A percentile compares a stretch with the other conserved stretches of the same genome.
Conservation (phyloP, 2,113 vertebrate species). For the Callopanchax toddi region DNA sequence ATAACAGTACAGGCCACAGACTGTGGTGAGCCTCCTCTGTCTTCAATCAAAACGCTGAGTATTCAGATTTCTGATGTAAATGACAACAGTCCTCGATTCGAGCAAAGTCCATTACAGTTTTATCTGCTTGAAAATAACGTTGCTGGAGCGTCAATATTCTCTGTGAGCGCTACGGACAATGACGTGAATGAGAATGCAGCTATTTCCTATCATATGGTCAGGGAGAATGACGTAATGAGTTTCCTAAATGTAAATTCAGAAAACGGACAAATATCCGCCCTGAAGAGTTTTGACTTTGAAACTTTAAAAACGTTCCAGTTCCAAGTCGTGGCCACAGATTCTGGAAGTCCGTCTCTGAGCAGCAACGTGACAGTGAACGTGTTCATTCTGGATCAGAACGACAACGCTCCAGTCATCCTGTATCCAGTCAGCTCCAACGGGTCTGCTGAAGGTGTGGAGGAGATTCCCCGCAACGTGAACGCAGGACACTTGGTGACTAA, state of each 20-base stretch:
- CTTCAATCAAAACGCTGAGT: slow-evolving; percentile 52
- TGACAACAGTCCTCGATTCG: slow-evolving; percentile 72
- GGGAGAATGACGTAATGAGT: slow-evolving; percentile 30
- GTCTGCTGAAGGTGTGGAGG: slow-evolving; percentile 60
- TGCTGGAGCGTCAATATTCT: slow-evolving; percentile 56
- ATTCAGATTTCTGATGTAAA: slow-evolving; percentile 75
- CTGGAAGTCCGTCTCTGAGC: slow-evolving; percentile 56
- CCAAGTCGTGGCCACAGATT: slow-evolving; percentile 45
- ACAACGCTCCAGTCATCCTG: slow-evolving; percentile 67
- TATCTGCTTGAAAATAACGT: slow-evolving; percentile 73
- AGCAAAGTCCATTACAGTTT: slow-evolving; percentile 39
- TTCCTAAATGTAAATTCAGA: slow-evolving; percentile 70
- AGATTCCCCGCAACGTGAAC: slow-evolving; percentile 62
- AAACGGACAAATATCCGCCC: slow-evolving; percentile 48
- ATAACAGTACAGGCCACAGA: slow-evolving; percentile 71
- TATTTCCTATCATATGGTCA: slow-evolving; percentile 57
- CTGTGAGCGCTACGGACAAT: slow-evolving; percentile 61
- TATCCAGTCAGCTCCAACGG: slow-evolving; percentile 68
- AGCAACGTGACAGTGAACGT: slow-evolving; percentile 50
- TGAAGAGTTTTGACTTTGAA: slow-evolving; percentile 78
- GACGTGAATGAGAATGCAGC: slow-evolving; percentile 66
- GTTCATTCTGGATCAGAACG: slow-evolving; percentile 63
- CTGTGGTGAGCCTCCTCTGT: slow-evolving; percentile 65
- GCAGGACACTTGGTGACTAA: slow-evolving; percentile 68
- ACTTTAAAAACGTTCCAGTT: slow-evolving; percentile 60